Conservation (phyloP, 2,888 invertebrate species). For the Eupithecia subumbrata region DNA sequence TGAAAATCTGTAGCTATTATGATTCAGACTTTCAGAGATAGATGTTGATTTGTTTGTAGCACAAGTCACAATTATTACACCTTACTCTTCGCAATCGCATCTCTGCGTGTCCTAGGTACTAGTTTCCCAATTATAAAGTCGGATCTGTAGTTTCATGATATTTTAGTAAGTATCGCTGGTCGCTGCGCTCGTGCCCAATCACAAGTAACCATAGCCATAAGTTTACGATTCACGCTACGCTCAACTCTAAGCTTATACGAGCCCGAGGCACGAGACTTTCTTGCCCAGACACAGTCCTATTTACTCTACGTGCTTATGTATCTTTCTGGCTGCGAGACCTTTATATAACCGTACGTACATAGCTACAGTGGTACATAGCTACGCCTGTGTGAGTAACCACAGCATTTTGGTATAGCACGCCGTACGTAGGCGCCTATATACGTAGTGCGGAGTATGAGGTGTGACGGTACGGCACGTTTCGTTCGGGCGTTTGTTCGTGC, state of each 20-base stretch:
- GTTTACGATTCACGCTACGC: slow-evolving; percentile 37
- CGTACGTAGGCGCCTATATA: slow-evolving; percentile 29
- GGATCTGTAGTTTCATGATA: not conserved
- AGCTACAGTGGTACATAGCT: slow-evolving; percentile 42
- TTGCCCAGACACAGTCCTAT: slow-evolving; percentile 42
- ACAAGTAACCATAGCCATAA: slow-evolving; percentile 15
- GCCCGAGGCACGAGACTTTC: slow-evolving; percentile 33
- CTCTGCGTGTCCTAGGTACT: not conserved
- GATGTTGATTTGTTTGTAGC: not conserved
- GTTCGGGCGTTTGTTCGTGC: slow-evolving; percentile 42
- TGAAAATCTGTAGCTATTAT: not conserved
- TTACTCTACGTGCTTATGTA: slow-evolving; percentile 44
- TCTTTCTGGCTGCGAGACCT: slow-evolving; percentile 45
- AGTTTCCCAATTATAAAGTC: not conserved
- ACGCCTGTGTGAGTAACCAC: slow-evolving; percentile 46
- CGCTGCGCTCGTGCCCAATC: slow-evolving; percentile 27
- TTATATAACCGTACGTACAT: slow-evolving; percentile 42
- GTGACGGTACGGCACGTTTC: slow-evolving; percentile 45
- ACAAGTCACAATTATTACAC: not conserved
- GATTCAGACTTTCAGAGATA: not conserved
- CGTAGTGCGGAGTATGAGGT: slow-evolving; percentile 41
- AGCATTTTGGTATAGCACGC: slow-evolving; percentile 37
- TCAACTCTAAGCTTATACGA: slow-evolving; percentile 37
- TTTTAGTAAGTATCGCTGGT: not conserved
- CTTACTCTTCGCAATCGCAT: not conserved